Evolutionary conservation across 2,888 invertebrate genomes (phyloP), one percentile per base, ranked within the genome.

Genomic region (Dynastes maya): DNA sequence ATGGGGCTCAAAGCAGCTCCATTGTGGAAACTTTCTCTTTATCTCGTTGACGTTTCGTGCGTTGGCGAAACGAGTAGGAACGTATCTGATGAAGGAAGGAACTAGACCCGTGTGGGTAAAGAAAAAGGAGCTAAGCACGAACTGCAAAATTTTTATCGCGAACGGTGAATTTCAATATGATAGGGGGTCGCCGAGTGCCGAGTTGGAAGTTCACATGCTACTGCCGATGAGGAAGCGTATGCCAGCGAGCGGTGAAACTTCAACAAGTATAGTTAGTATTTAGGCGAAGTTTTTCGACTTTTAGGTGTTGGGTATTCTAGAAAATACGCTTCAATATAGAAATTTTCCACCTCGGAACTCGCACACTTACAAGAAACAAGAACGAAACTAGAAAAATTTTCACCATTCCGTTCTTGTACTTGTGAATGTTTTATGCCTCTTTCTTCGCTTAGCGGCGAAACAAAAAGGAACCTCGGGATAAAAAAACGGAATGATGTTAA

Each of bases 11-110:
- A 71, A 32, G 16, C 55, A 37, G 27, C 32, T 32, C 55, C 32
- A 71, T 71, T 71, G 71, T 71, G n/a, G 37, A 71, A 71, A 71
- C 49, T 71, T 71, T 55, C 16, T 16, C 37, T 71, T 71, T 71
- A 55, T 55, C 71, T 55, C 22, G 49, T 45, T 49, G 68, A 27
- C 29, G 68, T 45, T 45, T 11, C 49, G 49, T 2, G 22, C 67
- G 8, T 9, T 2, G 2, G 49, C 27, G n/a, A 49, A 49, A 49
- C 13, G 49, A 22, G 27, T 40, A 49, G 11, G 27, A 49, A 67
- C 16, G 16, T 32, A n/a, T 9, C 63, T 29, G 11, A 13, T 3
- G 63, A 27, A 27, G 63, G 27, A 13, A 63, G 11, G 63, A 27
- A 63, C 9, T 27, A 63, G 27, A 45, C 16, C n/a, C 55, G 16